Conservation (phyloP, 2,113 vertebrate genomes). For the Zosterops pallidus region DNA sequence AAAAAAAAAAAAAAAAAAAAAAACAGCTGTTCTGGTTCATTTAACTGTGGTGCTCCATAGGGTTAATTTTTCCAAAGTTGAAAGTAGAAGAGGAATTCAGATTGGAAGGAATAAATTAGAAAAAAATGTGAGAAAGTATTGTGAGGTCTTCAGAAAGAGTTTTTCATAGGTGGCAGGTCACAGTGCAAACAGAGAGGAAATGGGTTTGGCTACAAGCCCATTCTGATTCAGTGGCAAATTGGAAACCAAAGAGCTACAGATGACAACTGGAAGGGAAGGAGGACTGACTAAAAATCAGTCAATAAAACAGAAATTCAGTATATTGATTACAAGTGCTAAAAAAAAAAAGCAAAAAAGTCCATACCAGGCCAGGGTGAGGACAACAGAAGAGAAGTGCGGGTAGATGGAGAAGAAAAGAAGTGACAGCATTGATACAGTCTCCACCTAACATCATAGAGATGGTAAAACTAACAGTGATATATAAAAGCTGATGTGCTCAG, state of each 20-base stretch:
- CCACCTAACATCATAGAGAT: background rate
- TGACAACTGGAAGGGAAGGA: background rate
- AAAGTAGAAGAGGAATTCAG: background rate
- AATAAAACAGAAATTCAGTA: background rate
- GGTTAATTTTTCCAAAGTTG: slow-evolving; percentile 23
- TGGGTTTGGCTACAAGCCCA: background rate
- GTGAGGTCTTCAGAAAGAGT: slow-evolving; percentile 15
- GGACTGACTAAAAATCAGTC: background rate
- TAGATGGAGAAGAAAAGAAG: background rate
- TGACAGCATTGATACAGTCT: background rate
- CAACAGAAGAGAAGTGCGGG: background rate
- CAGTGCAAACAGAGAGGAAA: background rate
- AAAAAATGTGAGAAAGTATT: slow-evolving; percentile 27
- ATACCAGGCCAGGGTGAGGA: background rate
- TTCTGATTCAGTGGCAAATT: background rate
- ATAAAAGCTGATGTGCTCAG: background rate
- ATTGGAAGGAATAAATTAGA: background rate
- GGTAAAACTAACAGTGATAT: background rate
- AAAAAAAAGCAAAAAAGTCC: background rate
- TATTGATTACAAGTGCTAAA: background rate
- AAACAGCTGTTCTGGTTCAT: background rate
- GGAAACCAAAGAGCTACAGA: slow-evolving; percentile 12
- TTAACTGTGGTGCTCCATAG: background rate
- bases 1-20: background rate
- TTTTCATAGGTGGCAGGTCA: slow-evolving; percentile 40